Base-by-base conservation (phyloP, 2,113 vertebrate species). In the Capreolus pygargus region DNA sequence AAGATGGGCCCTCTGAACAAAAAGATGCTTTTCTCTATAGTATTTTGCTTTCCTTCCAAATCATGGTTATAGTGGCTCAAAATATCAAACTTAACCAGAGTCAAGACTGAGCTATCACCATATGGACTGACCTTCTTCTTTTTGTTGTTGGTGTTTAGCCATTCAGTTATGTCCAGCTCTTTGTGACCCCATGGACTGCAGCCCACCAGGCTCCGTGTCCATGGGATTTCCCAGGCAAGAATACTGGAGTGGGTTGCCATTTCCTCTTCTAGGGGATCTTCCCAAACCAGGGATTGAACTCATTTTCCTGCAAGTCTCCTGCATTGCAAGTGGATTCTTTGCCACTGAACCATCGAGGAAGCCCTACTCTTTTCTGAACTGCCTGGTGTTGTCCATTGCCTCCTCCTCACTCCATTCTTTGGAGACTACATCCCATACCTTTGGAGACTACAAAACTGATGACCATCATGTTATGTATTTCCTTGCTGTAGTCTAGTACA, bases 1-100 rank as follows among this genome's bases (percentile, higher is more conserved):
- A 93, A 87, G 74, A 93, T 36, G 30, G 50, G 67, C 25, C 33
- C 30, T 74, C 14, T 67, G 27, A 45, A 27, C 47, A 79, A 79
- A 58, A 27, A 91, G n/a, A 78, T n/a, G 50, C 39, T 96, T 94
- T 95, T 61, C 47, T 64, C 67, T 58, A 52, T 5, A 47, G 57
- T 21, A 43, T 64, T 95, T 83, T 90, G n/a, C 50, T 94, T 87
- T 89, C 57, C 43, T 86, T 86, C n/a, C 19, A 96, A 87, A 54
- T 57, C 50, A 79, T 21, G 6, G 13, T 33, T 74, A 47, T 16
- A 55, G 27, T 33, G 30, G 7, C 14, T 45, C 16, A 39, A 50
- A 95, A n/a, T 74, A 87, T 93, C 21, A 43, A 54, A 70, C 36
- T 25, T 84, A 57, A 83, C 70, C 5, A 21, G 15, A n/a, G 3